These are phyloP conservation scores for Ophiothrix spiculata DNA, from an alignment of 35 echinoderm and acorn worm genomes.

Conservation along the genomic window DNA sequence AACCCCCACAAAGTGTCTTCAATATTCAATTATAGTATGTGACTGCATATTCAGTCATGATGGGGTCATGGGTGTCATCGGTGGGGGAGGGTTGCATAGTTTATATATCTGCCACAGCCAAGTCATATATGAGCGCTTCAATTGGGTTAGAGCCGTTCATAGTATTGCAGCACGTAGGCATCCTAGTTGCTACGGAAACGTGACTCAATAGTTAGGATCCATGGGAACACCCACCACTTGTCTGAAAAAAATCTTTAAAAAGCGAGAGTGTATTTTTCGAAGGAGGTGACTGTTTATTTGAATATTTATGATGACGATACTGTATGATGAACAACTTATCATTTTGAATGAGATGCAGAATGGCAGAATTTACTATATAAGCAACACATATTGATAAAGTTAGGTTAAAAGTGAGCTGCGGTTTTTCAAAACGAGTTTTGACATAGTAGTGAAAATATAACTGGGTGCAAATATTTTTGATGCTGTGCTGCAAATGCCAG, in stretches of 20 bases:
- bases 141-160: too few relatives aligned
- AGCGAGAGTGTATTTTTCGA: neutral
- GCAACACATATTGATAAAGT: neutral
- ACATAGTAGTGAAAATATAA: neutral
- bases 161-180: neutral
- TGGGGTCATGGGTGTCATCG: too few relatives aligned
- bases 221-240: neutral
- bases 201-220: conserved; percentile 12
- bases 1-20: too few relatives aligned
- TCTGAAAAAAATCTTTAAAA: neutral
- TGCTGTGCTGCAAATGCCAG: neutral
- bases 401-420: neutral
- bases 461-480: neutral
- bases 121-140: too few relatives aligned
- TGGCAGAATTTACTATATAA: neutral
- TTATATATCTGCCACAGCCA: too few relatives aligned
- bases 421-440: neutral
- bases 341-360: neutral
- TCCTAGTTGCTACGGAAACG: neutral
- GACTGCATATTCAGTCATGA: too few relatives aligned
- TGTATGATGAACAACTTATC: neutral
- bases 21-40: too few relatives aligned
- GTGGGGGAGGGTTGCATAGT: too few relatives aligned
- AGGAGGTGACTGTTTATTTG: neutral
- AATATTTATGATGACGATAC: neutral